phyloP scores from a whole-genome alignment of 2,113 vertebrate genomes.

The Equus quagga region DNA sequence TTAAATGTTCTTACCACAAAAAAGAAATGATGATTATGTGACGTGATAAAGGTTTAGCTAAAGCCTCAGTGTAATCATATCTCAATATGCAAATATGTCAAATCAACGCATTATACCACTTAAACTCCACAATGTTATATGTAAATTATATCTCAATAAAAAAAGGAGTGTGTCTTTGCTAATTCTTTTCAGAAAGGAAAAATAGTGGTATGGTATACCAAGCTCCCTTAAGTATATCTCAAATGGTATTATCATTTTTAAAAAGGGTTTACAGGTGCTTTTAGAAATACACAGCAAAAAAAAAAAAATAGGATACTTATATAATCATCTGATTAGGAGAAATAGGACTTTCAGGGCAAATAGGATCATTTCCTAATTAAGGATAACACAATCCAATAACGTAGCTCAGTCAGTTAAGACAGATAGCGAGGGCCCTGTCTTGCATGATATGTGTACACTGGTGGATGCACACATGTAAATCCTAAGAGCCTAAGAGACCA shows the following conservation, averaged over 20 bases:
- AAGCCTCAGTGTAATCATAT: not conserved
- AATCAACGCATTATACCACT: not conserved
- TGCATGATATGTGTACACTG: not conserved
- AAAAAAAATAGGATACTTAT: not conserved
- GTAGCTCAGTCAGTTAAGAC: not conserved
- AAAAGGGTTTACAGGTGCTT: conserved; percentile 19
- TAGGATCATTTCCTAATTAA: conserved; percentile 17
- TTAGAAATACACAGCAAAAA: not conserved
- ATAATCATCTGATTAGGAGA: conserved; percentile 33
- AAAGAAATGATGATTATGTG: not conserved
- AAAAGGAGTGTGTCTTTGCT: not conserved
- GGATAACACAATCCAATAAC: not conserved
- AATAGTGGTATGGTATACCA: not conserved
- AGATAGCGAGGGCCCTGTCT: not conserved
- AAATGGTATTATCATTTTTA: not conserved
- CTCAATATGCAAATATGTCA: not conserved
- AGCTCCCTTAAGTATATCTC: conserved; percentile 28
- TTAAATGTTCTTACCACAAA: not conserved
- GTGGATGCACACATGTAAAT: not conserved
- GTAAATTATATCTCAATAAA: not conserved
- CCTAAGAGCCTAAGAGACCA: not conserved
- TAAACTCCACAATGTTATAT: not conserved
- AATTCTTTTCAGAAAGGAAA: conserved; percentile 37
- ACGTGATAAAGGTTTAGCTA: not conserved
- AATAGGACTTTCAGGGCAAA: conserved; percentile 5